Evolutionary conservation across 2,888 invertebrate species (phyloP).

Genomic region (Nymphalis polychloros): DNA sequence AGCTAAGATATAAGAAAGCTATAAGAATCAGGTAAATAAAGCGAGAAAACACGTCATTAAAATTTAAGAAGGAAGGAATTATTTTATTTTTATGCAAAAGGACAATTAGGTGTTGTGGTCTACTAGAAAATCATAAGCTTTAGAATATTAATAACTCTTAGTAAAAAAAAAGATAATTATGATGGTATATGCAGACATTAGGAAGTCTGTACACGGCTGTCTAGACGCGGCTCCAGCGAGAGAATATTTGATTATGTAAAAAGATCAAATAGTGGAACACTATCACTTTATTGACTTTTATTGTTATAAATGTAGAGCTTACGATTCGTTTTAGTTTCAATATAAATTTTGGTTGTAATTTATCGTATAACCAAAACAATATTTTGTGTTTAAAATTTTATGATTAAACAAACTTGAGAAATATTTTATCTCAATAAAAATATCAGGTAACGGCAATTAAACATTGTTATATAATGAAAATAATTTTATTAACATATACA

Average conservation of each 20-base stretch:
- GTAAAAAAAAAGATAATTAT: constrained; percentile 15
- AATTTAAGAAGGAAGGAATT: neutral
- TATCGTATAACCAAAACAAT: neutral
- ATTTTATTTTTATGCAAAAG: neutral
- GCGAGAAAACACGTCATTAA: neutral
- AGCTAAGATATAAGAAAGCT: too few species aligned
- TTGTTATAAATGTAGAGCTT: constrained; percentile 13
- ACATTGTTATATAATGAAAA: too few species aligned
- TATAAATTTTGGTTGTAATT: neutral
- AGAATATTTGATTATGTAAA: constrained; percentile 77
- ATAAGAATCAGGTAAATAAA: neutral
- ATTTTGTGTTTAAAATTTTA: too few species aligned
- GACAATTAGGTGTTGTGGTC: neutral
- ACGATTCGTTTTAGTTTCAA: neutral
- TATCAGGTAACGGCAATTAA: too few species aligned
- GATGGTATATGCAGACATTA: constrained; percentile 36
- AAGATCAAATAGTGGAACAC: constrained; percentile 42
- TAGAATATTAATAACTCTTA: neutral
- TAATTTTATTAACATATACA: neutral
- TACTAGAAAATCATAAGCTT: neutral
- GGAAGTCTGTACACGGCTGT: constrained; percentile 43
- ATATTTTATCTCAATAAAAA: too few species aligned
- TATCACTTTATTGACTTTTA: constrained; percentile 12
- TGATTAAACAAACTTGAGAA: too few species aligned
- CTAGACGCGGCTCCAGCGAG: constrained; percentile 53